Evolutionary conservation across 1,140 invertebrate species (phyloP).

Genomic region (Saccostrea glomerata): DNA sequence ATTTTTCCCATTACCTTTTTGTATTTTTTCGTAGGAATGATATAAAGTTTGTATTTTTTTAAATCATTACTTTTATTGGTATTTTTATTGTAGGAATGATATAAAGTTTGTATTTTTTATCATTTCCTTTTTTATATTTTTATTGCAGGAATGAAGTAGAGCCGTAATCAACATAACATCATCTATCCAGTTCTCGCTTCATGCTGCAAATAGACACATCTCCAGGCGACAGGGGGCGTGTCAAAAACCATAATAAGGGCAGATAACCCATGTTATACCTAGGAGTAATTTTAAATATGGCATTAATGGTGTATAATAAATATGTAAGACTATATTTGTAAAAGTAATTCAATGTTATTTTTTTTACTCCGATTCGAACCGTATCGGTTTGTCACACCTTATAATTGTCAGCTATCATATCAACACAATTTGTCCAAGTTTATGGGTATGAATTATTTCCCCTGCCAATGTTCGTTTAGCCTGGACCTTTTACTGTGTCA

Average conservation of each 20-base stretch:
- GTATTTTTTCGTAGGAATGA: too few species aligned
- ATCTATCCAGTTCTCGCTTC: neutral
- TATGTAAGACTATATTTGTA: neutral
- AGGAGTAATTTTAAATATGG: neutral
- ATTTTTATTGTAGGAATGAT: too few species aligned
- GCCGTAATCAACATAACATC: neutral
- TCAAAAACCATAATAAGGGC: neutral
- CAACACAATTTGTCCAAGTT: neutral
- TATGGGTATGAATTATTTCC: neutral
- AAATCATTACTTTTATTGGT: too few species aligned
- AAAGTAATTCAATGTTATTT: neutral
- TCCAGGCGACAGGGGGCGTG: neutral
- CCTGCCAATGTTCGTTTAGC: neutral
- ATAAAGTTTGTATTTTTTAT: too few species aligned
- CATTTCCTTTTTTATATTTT: too few species aligned
- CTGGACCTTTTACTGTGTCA: neutral
- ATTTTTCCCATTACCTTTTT: too few species aligned
- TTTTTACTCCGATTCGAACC: neutral
- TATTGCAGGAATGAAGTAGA: constrained; percentile 12
- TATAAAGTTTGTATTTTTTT: too few species aligned
- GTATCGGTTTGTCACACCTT: neutral
- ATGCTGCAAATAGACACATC: neutral
- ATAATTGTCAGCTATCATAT: neutral
- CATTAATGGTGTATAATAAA: neutral
- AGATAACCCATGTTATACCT: neutral